Conservation (phyloP, 2,888 invertebrate genomes). For the Diaphora mendica region DNA sequence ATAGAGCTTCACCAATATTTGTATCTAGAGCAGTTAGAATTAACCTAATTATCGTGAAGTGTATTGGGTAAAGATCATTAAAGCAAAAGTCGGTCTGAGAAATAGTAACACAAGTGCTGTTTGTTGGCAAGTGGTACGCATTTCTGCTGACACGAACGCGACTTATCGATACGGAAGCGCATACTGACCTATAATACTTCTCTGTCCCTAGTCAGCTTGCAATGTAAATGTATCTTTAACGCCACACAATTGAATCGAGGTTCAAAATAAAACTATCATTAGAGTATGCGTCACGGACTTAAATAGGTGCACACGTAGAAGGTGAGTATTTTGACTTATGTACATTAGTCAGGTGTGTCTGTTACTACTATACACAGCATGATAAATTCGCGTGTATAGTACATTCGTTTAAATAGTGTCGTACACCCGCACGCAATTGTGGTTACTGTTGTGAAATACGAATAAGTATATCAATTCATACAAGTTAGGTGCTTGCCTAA, state of each 20-base stretch:
- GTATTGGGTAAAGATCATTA: slow-evolving; percentile 10
- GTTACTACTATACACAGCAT: not conserved
- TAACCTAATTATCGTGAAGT: slow-evolving; percentile 1
- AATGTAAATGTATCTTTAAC: slow-evolving; percentile 53
- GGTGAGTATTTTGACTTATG: slow-evolving; percentile 29
- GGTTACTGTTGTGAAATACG: too few relatives aligned
- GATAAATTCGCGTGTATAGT: too few relatives aligned
- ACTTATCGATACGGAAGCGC: slow-evolving; percentile 67
- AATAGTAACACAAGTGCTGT: slow-evolving; percentile 25
- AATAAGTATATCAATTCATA: too few relatives aligned
- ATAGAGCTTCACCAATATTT: too few relatives aligned
- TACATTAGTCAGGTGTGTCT: not conserved
- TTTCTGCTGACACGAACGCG: slow-evolving; percentile 57
- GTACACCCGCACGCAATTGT: too few relatives aligned
- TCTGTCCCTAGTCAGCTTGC: slow-evolving; percentile 50
- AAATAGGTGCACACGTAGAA: slow-evolving; percentile 23
- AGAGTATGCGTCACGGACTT: slow-evolving; percentile 25
- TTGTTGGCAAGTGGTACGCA: slow-evolving; percentile 66
- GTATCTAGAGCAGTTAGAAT: not conserved
- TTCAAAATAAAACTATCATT: slow-evolving; percentile 24
- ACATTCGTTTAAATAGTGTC: too few relatives aligned
- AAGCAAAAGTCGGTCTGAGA: slow-evolving; percentile 4
- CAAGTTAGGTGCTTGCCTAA: too few relatives aligned
- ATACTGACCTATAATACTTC: slow-evolving; percentile 69
- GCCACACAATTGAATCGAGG: slow-evolving; percentile 33